Evolutionary conservation across 2,888 invertebrate genomes (phyloP).

Genomic region (Blastobasis lacticolella): DNA sequence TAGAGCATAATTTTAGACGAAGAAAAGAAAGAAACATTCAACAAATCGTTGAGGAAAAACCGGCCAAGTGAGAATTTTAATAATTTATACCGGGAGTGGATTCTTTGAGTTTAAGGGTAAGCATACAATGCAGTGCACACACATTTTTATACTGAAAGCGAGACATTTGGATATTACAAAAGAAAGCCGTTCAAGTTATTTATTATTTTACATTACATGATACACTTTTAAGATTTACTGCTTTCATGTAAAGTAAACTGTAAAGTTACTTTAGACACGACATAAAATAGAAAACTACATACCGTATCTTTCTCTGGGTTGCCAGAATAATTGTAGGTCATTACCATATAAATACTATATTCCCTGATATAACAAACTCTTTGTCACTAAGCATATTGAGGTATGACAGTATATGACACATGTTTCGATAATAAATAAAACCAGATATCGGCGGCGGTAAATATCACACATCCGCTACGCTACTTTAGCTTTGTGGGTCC

Average conservation of each 20-base stretch:
- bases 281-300: too few species aligned
- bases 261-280: too few species aligned
- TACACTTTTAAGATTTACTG: neutral
- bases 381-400: too few species aligned
- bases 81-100: conserved; percentile 24
- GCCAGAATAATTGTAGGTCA: too few species aligned
- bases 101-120: conserved; percentile 10
- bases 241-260: neutral
- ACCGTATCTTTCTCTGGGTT: too few species aligned
- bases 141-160: neutral
- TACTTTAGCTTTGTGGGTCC: too few species aligned
- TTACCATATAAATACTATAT: too few species aligned
- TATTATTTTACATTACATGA: neutral
- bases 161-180: neutral
- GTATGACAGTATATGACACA: too few species aligned
- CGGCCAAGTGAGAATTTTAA: conserved; percentile 33
- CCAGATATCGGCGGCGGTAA: too few species aligned
- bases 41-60: conserved; percentile 26
- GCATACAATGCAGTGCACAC: conserved; percentile 1
- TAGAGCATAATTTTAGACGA: neutral
- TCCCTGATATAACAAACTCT: too few species aligned
- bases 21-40: conserved; percentile 9
- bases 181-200: neutral
- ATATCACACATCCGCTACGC: too few species aligned
- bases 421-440: too few species aligned